Conservation (phyloP, 2,888 invertebrate species). For the Crocallis elinguaria region DNA sequence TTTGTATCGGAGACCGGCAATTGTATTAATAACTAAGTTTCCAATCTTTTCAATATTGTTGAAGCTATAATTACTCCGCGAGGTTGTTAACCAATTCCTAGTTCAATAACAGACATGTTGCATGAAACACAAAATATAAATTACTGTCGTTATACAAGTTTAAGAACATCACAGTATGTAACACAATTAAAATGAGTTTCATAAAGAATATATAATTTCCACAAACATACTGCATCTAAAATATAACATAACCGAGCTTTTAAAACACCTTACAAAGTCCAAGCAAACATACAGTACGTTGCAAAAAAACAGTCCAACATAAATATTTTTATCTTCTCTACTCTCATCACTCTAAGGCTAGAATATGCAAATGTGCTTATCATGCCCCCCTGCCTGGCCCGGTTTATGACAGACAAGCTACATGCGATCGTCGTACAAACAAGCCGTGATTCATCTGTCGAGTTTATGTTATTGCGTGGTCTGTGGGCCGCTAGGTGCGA, state of each 20-base stretch:
- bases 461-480: conserved; percentile 20
- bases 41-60: too few relatives aligned
- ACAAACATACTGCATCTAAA: too few relatives aligned
- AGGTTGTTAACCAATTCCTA: too few relatives aligned
- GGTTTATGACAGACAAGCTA: conserved; percentile 42
- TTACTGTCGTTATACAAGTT: too few relatives aligned
- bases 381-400: conserved; percentile 40
- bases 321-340: conserved; percentile 18
- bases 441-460: conserved; percentile 17
- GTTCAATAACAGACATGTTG: too few relatives aligned
- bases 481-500: conserved; percentile 24
- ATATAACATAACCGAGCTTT: background rate
- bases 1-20: too few relatives aligned
- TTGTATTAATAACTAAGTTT: too few relatives aligned
- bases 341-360: conserved; percentile 46
- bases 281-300: background rate
- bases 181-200: too few relatives aligned
- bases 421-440: conserved; percentile 22
- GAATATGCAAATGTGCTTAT: conserved; percentile 42
- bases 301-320: conserved; percentile 13
- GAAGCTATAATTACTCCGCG: too few relatives aligned
- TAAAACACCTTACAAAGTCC: background rate
- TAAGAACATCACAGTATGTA: too few relatives aligned
- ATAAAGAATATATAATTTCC: too few relatives aligned
- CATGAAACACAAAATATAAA: too few relatives aligned